These are phyloP conservation scores for Achlya flavicornis DNA, from an alignment of 2,888 invertebrate genomes.

Conservation along the genomic window DNA sequence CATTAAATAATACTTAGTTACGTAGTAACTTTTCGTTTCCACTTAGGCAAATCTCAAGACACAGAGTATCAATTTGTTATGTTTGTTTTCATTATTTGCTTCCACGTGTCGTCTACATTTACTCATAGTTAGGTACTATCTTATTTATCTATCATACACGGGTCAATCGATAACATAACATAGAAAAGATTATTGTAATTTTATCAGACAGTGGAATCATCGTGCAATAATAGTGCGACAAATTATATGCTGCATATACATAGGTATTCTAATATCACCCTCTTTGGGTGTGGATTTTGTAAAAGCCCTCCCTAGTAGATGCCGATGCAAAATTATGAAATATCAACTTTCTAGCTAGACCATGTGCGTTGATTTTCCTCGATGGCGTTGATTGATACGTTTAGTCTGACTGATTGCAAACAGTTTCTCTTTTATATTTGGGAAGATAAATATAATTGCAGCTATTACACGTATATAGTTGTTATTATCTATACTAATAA, in stretches of 20 bases:
- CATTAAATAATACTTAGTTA: no score
- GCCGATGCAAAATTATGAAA: no score
- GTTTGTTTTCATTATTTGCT: neutral
- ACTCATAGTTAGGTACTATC: neutral
- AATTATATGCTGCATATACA: neutral
- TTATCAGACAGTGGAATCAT: neutral
- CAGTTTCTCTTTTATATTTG: no score
- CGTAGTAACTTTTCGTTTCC: neutral
- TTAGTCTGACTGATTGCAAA: no score
- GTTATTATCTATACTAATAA: no score
- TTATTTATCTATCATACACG: neutral
- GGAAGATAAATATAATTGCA: no score
- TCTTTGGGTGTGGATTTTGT: no score
- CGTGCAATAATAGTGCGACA: neutral
- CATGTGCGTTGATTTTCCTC: no score
- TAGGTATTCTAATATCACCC: neutral
- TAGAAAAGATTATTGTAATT: neutral
- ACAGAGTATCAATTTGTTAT: neutral
- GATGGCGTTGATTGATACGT: no score
- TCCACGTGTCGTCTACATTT: conserved; percentile 1
- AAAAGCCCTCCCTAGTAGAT: no score
- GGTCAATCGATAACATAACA: neutral
- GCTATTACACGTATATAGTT: no score
- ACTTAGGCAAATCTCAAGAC: neutral
- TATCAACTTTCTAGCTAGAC: no score